These are phyloP conservation scores for Camelus dromedarius DNA, from an alignment of 2,113 vertebrate genomes.

Conservation along the genomic window DNA sequence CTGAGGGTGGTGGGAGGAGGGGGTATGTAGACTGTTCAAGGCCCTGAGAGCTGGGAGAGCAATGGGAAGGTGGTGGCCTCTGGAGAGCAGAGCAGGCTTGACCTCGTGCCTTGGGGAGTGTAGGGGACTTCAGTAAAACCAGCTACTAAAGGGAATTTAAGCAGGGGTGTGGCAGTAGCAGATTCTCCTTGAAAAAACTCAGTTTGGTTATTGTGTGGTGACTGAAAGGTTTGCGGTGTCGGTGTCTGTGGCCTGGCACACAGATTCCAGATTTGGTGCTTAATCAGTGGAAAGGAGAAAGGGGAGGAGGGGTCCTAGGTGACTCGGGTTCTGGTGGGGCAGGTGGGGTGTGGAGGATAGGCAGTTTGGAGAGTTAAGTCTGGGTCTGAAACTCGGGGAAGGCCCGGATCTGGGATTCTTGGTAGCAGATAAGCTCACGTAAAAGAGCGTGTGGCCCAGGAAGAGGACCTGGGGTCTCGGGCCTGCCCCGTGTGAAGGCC, in stretches of 20 bases:
- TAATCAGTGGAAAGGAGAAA: background rate
- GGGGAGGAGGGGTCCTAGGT: background rate
- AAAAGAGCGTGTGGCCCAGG: background rate
- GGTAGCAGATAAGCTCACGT: background rate
- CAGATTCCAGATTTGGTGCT: background rate
- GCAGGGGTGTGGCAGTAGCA: background rate
- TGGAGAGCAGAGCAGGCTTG: background rate
- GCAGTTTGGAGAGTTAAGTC: background rate
- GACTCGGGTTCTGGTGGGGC: background rate
- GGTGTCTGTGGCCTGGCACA: background rate
- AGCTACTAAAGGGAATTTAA: background rate
- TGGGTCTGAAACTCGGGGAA: background rate
- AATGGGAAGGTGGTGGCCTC: background rate
- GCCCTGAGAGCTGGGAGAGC: background rate
- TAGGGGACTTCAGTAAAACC: constrained; percentile 15
- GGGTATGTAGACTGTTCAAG: background rate
- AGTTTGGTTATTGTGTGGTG: background rate
- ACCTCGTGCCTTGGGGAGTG: background rate
- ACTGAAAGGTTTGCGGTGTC: background rate
- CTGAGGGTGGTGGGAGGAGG: background rate
- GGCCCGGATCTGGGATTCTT: background rate
- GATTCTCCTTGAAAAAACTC: background rate
- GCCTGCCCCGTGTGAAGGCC: background rate
- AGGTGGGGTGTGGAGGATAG: background rate
- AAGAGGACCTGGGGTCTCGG: background rate